Conservation (phyloP, 92 coral and sea anemone genomes). For the Porites rus region DNA sequence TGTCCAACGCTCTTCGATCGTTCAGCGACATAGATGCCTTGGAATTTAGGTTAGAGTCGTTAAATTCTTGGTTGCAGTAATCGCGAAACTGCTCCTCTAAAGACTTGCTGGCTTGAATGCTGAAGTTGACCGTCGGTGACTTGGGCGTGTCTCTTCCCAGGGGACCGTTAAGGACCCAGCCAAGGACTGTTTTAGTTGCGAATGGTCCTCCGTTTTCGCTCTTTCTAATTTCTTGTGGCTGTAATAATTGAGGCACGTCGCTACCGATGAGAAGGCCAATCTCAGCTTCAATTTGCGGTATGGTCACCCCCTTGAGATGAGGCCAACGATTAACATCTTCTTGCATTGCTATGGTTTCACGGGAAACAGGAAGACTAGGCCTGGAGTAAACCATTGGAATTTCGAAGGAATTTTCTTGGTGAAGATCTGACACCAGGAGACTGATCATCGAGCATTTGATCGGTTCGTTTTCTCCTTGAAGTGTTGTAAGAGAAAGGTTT, state of each 20-base stretch:
- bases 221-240: constrained; percentile 14
- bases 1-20: constrained; percentile 11
- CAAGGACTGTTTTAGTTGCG: constrained; percentile 14
- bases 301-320: not conserved
- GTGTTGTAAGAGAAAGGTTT: too few relatives aligned
- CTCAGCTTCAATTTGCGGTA: constrained; percentile 29
- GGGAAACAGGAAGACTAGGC: too few relatives aligned
- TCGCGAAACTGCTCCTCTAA: constrained; percentile 19
- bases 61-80: constrained; percentile 28
- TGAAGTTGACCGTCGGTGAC: constrained; percentile 4
- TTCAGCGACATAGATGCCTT: constrained; percentile 12
- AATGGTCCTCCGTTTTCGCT: constrained; percentile 38
- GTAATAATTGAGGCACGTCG: not conserved
- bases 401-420: not conserved
- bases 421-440: constrained; percentile 40
- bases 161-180: constrained; percentile 37
- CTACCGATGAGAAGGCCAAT: constrained; percentile 50
- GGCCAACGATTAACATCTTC: too few relatives aligned
- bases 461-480: too few relatives aligned
- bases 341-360: too few relatives aligned
- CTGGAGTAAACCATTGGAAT: too few relatives aligned
- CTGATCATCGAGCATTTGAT: constrained; percentile 23
- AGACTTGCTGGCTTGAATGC: not conserved
- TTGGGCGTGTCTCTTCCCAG: not conserved
- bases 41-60: not conserved